Percentiles rank a stretch among this genome's conserved stretches.
Evolutionary conservation across 2,113 vertebrate genomes (phyloP).

Genomic region (Chelonoidis abingdonii): DNA sequence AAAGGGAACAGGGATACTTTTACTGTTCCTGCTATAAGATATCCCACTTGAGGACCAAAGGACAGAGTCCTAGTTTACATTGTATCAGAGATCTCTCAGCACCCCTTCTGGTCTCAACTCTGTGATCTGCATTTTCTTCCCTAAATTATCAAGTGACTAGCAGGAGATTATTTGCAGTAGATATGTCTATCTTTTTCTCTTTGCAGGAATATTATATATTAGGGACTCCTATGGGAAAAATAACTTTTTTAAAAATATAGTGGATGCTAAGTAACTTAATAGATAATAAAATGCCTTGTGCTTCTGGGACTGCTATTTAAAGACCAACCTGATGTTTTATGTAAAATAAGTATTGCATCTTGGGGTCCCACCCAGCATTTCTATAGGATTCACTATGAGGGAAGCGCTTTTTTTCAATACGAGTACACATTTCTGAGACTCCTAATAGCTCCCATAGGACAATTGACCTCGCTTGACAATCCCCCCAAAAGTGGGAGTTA

Average conservation of each 20-base stretch:
- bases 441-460: constrained; percentile 32
- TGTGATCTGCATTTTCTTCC: neutral
- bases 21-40: neutral
- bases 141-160: constrained; percentile 25
- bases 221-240: constrained; percentile 74
- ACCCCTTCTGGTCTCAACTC: neutral
- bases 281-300: constrained; percentile 78
- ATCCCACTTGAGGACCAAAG: neutral
- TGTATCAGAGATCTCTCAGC: neutral
- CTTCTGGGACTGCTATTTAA: constrained; percentile 81
- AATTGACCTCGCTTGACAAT: constrained; percentile 30
- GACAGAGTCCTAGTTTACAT: neutral
- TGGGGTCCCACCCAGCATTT: constrained; percentile 71
- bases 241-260: constrained; percentile 66
- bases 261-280: constrained; percentile 80
- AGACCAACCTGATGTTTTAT: constrained; percentile 77
- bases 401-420: constrained; percentile 54
- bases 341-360: constrained; percentile 77
- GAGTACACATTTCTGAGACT: constrained; percentile 35
- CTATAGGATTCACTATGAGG: constrained; percentile 63
- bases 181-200: constrained; percentile 51
- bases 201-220: constrained; percentile 64
- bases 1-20: neutral
- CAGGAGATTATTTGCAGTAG: constrained; percentile 45
- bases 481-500: neutral